Evolutionary conservation across 2,797 vertebrate genomes (phyloP), one percentile per base, ranked within the genome.

Genomic region (Australoheros facetus): DNA sequence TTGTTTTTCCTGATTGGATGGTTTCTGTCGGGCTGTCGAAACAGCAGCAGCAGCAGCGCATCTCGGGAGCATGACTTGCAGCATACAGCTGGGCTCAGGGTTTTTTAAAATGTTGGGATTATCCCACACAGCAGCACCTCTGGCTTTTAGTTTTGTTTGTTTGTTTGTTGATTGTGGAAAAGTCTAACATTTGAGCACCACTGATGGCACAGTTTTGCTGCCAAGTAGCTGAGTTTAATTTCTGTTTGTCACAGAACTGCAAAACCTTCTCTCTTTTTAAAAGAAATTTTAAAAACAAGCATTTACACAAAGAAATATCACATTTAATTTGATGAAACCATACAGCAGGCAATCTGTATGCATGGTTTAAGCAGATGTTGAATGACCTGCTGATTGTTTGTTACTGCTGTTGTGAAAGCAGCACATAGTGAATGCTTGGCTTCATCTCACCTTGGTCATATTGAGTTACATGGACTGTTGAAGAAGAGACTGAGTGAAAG

Each of bases 1-100:
- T 56, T 7, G 59, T 58, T 55, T 57, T 45, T 26, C 7, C 54
- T 60, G 77, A 85, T 77, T 32, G 59, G 87, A 89, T 73, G 55
- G 85, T 86, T 84, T 84, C 72, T 74, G 84, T 86, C 60, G 57
- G 89, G 88, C 86, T 62, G 76, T 87, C 54, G 23, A 13, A 66
- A 66, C 82, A 75, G 83, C 91, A 90, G 90, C 91, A 71, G 81
- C 89, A 86, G 84, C 91, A 91, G 90, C 89, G 89, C 91, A 91
- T 89, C 88, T 88, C 91, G 89, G 93, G 90, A 91, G 89, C 83
- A 51, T 84, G 89, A 86, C 88, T 51, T 56, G 62, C 77, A 77
- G 81, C 81, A 34, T 74, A 85, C 81, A 86, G 90, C 90, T 87
- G 91, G 78, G 82, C 89, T 93, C 85, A 71, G 87, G 75, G 60